Base-by-base conservation (phyloP, 2,888 invertebrate genomes). In the Epirrhoe alternata region DNA sequence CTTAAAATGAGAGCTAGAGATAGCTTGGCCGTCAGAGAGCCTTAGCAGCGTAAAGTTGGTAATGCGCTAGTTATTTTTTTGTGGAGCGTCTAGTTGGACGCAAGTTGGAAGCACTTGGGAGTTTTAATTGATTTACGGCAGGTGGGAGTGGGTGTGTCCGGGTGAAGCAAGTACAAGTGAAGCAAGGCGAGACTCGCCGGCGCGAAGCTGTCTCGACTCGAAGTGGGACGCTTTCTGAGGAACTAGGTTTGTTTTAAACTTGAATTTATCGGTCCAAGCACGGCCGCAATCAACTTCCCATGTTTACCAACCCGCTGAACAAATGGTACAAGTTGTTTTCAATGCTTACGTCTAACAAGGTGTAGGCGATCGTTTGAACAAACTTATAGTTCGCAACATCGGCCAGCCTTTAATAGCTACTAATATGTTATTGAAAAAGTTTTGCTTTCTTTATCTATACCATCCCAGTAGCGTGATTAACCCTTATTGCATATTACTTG, bases 71-170 rank as follows among this genome's bases (percentile, higher is more conserved):
- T 78, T 82, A 75, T 80, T 78, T 80, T 79, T 59, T 52, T 52
- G 73, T 66, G 68, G 70, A 66, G 65, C 65, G 66, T 71, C 67
- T 71, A 73, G 70, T 64, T 66, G 66, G 58, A 70, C 64, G 71
- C 64, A 72, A 79, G 73, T 78, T 75, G 72, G 64, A 71, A 75
- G 75, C 75, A 72, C 76, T 82, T 75, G 79, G 73, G 77, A 83
- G 81, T 86, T 86, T 83, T 88, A 88, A 89, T 88, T 88, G 85
- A 87, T 87, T 86, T 85, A 85, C 77, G 74, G 78, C 77, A 81
- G 79, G 78, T 58, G 71, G 76, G 66, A 77, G 78, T 76, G 73
- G 68, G 74, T 50, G 70, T 50, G 70, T 63, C 61, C 53, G 49
- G 59, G 57, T 47, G 62, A 64, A 42, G 56, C 54, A 45, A 47